A percentile compares a stretch with the other conserved stretches of the same genome.
These are phyloP conservation scores for Entomobrya proxima DNA, from an alignment of 2,888 invertebrate species.

Conservation along the genomic window DNA sequence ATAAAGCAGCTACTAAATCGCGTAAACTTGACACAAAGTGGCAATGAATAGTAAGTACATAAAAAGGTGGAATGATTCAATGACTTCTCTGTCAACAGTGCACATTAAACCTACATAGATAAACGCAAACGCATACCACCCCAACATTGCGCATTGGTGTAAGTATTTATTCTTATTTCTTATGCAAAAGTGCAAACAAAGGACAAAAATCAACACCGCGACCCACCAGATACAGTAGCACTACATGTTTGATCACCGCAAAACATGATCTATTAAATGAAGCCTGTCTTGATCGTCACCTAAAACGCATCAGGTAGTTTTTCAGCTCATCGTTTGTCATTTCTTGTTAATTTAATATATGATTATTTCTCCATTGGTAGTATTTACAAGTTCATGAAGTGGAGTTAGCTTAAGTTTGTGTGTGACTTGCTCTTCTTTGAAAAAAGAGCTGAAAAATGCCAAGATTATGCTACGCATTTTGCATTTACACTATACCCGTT, in stretches of 20 bases:
- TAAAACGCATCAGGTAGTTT: not conserved
- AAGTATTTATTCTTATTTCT: slow-evolving; percentile 14
- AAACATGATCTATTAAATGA: slow-evolving; percentile 65
- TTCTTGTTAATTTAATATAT: not conserved
- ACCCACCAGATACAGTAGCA: not conserved
- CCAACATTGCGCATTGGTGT: not conserved
- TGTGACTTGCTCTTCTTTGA: slow-evolving; percentile 51
- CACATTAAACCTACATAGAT: slow-evolving; percentile 5
- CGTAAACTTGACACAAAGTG: slow-evolving; percentile 67
- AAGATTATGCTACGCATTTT: not conserved
- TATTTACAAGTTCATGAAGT: slow-evolving; percentile 7
- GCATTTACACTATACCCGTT: not conserved
- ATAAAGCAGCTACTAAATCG: slow-evolving; percentile 60
- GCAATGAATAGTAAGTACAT: slow-evolving; percentile 55
- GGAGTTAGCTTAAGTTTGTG: not conserved
- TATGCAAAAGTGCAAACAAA: slow-evolving; percentile 20
- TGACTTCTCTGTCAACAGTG: slow-evolving; percentile 57
- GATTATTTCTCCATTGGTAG: slow-evolving; percentile 3
- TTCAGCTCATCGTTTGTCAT: not conserved
- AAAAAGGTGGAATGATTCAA: slow-evolving; percentile 59
- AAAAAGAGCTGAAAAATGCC: slow-evolving; percentile 16
- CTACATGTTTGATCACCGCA: slow-evolving; percentile 10
- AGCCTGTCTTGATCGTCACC: not conserved
- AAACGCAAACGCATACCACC: slow-evolving; percentile 5
- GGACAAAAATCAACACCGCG: slow-evolving; percentile 31